phyloP scores from a whole-genome alignment of 2,888 invertebrate genomes.

The Pinctada fucata region DNA sequence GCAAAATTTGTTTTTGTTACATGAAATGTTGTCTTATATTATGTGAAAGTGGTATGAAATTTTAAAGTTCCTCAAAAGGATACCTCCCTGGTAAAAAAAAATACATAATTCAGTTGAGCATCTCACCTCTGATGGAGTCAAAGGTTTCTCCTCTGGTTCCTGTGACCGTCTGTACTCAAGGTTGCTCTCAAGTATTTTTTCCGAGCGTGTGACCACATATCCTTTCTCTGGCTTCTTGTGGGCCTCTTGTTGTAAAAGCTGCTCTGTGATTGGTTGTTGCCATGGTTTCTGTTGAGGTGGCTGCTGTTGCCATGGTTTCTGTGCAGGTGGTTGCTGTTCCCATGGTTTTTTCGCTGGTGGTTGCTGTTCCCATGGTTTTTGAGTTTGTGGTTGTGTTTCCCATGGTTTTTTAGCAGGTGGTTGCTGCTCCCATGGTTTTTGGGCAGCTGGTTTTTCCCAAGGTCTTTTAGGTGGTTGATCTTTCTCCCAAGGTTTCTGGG shows the following conservation, averaged over 20 bases:
- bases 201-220: constrained; percentile 58
- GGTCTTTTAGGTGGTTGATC: neutral
- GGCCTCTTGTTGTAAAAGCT: constrained; percentile 37
- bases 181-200: constrained; percentile 58
- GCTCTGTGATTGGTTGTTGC: constrained; percentile 29
- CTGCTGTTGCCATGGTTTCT: constrained; percentile 37
- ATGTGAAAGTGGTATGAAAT: too few relatives aligned
- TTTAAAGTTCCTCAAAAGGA: too few relatives aligned
- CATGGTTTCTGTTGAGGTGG: constrained; percentile 28
- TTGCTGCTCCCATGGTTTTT: constrained; percentile 2
- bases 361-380: constrained; percentile 32
- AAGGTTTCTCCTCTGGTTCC: constrained; percentile 47
- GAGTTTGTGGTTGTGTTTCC: constrained; percentile 41
- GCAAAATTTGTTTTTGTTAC: too few relatives aligned
- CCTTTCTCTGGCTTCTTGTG: constrained; percentile 51
- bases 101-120: neutral
- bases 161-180: constrained; percentile 56
- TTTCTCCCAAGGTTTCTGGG: constrained; percentile 28
- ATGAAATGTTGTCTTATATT: too few relatives aligned
- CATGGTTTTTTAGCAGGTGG: constrained; percentile 26
- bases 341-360: constrained; percentile 4
- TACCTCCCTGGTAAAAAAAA: too few relatives aligned
- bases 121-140: constrained; percentile 21
- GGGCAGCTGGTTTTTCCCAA: constrained; percentile 13
- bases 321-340: constrained; percentile 12